These are phyloP conservation scores for Cybosia mesomella DNA, from an alignment of 2,888 invertebrate species.

Conservation along the genomic window DNA sequence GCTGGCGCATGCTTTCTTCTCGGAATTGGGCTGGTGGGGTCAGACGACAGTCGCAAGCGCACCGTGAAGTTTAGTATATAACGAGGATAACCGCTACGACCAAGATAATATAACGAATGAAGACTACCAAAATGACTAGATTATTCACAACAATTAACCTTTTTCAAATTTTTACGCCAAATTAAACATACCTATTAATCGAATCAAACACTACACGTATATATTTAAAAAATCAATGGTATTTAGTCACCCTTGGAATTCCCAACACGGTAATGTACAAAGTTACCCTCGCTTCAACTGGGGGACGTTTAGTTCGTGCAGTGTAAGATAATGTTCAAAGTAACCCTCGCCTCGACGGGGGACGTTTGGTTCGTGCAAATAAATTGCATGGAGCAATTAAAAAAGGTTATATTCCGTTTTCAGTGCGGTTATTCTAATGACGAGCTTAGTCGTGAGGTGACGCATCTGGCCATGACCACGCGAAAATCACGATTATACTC, in stretches of 20 bases:
- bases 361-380: constrained; percentile 7
- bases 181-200: too few relatives aligned
- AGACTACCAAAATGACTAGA: too few relatives aligned
- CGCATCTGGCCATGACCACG: constrained; percentile 14
- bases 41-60: too few relatives aligned
- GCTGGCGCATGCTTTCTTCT: too few relatives aligned
- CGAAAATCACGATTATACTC: constrained; percentile 13
- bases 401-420: not conserved
- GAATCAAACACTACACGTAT: too few relatives aligned
- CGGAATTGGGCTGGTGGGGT: too few relatives aligned
- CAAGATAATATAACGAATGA: too few relatives aligned
- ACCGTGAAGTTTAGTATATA: too few relatives aligned
- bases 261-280: not conserved
- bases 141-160: too few relatives aligned
- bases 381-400: not conserved
- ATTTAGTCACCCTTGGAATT: constrained; percentile 9
- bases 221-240: not conserved
- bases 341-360: not conserved
- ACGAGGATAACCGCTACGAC: too few relatives aligned
- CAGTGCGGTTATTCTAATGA: constrained; percentile 6
- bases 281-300: constrained; percentile 2
- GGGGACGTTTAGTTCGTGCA: constrained; percentile 4
- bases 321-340: not conserved
- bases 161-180: too few relatives aligned
- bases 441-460: not conserved